Percentiles rank a stretch among this genome's conserved stretches.
phyloP scores from a whole-genome alignment of 2,113 vertebrate species.

The Podarcis raffonei region DNA sequence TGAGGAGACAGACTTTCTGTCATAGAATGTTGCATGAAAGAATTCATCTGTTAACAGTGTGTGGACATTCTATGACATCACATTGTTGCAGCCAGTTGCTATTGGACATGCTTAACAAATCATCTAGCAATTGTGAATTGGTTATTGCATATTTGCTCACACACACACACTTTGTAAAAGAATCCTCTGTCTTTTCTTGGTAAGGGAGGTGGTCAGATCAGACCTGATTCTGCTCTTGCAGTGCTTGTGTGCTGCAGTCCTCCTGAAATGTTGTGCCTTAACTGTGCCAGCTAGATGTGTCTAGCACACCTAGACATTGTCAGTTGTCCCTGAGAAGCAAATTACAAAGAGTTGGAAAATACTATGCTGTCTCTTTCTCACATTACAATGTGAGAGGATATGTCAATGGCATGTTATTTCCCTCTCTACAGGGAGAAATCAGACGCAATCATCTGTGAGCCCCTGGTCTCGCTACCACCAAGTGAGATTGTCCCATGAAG shows the following conservation, averaged over 20 bases:
- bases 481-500: background rate
- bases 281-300: background rate
- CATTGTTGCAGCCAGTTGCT: too few species aligned
- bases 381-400: background rate
- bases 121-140: background rate
- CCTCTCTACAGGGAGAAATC: conserved; percentile 38
- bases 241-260: background rate
- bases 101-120: background rate
- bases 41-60: too few species aligned
- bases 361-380: background rate
- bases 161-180: background rate
- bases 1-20: too few species aligned
- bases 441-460: background rate
- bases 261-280: background rate
- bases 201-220: background rate
- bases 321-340: background rate
- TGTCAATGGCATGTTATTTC: conserved; percentile 24
- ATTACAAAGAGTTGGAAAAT: background rate
- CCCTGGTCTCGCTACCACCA: background rate
- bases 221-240: background rate
- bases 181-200: background rate
- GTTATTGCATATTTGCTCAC: background rate
- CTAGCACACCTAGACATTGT: background rate
- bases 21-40: too few species aligned
- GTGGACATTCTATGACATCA: too few species aligned